Evolutionary conservation across 1,140 invertebrate genomes (phyloP), one percentile per base, ranked within the genome.

Genomic region (Xylocopa sonorina): DNA sequence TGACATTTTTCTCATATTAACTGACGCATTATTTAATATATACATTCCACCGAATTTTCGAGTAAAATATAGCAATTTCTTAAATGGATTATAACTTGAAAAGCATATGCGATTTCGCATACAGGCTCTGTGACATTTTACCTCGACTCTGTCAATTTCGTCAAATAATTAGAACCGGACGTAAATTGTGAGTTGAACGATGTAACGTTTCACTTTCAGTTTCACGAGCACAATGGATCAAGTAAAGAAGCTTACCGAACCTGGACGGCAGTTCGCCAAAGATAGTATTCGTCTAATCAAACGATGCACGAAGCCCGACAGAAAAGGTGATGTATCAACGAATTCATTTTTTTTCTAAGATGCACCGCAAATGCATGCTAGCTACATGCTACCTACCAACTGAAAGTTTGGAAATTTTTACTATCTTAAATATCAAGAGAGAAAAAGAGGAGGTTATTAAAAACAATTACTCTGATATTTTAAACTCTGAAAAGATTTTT

Each of bases 271-370:
- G 89, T 99, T 99, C 92, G 95, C 98, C 87, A 99, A 99, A 93
- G 99, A 99, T 92, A 99, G 99, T 21, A 95, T 98, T 84, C 95
- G 99, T 92, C 94, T 99, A 88, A 98, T 99, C 1, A 99, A 99
- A 93, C 97, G 99, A 92, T 99, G 99, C 93, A 99, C 99, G 63
- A 99, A 99, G 93, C 99, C 99, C 63, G 99, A 99, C 92, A 95
- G 98, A 89, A 99, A 99, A 97, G 98, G 98, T 98, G 94, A 89
- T 7, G 14, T 27, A 67, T n/a, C 1, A 71, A n/a, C 6, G 48
- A n/a, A 12, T 71, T 21, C n/a, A n/a, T n/a, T n/a, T n/a, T n/a
- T n/a, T n/a, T n/a, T n/a, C n/a, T n/a, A n/a, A n/a, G n/a, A n/a
- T n/a, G n/a, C n/a, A n/a, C n/a, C n/a, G n/a, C n/a, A n/a, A n/a